A percentile compares a stretch with the other conserved stretches of the same genome.
These are phyloP conservation scores for Spicauda simplicius DNA, from an alignment of 2,888 invertebrate species.

Conservation along the genomic window DNA sequence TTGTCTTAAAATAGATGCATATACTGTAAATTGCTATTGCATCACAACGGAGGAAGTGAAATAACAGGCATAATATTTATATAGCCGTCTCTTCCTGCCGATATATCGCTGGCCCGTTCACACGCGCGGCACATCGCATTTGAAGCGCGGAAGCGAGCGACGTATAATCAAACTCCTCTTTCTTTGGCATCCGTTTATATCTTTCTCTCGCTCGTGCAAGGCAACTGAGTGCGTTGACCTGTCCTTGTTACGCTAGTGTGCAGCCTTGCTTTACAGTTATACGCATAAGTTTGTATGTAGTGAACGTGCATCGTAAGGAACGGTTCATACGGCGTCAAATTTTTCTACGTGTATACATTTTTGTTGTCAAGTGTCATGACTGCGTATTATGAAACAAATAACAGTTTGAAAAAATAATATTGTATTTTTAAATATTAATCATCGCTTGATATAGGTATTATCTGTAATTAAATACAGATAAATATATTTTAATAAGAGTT, in stretches of 20 bases:
- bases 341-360: constrained; percentile 38
- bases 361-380: constrained; percentile 4
- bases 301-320: constrained; percentile 75
- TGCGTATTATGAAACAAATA: too few relatives aligned
- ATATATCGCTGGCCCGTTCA: constrained; percentile 69
- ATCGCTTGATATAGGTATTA: too few relatives aligned
- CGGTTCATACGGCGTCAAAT: constrained; percentile 63
- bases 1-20: constrained; percentile 77
- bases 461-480: background rate
- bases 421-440: too few relatives aligned
- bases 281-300: constrained; percentile 64
- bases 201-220: constrained; percentile 72
- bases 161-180: constrained; percentile 56
- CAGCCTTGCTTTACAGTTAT: constrained; percentile 83
- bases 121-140: constrained; percentile 61
- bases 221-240: constrained; percentile 84
- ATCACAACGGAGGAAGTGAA: constrained; percentile 84
- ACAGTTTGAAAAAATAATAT: too few relatives aligned
- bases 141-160: constrained; percentile 57
- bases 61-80: constrained; percentile 84
- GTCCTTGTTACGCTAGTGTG: constrained; percentile 82
- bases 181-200: constrained; percentile 53
- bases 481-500: background rate
- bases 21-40: constrained; percentile 78
- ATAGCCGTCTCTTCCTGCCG: constrained; percentile 69